Conservation (phyloP, 1,140 invertebrate species). For the Drosophila prosaltans region DNA sequence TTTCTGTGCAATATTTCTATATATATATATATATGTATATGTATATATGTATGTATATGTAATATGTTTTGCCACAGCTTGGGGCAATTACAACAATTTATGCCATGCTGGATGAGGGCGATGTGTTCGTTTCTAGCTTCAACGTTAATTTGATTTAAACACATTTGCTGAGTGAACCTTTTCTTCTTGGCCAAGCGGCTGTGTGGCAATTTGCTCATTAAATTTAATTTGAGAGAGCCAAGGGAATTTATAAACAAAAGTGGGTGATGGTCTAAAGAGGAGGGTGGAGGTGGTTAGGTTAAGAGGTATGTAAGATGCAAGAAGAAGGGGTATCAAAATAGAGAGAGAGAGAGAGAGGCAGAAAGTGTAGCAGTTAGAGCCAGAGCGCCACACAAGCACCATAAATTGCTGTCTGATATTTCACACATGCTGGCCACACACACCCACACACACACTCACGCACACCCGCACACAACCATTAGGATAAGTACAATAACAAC, state of each 20-base stretch:
- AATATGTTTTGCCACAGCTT: slow-evolving; percentile 41
- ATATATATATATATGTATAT: no score
- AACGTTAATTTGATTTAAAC: slow-evolving; percentile 71
- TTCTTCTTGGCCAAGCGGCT: slow-evolving; percentile 51
- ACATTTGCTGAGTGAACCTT: slow-evolving; percentile 70
- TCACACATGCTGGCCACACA: slow-evolving; percentile 68
- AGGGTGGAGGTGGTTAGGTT: neutral
- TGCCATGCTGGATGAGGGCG: slow-evolving; percentile 22
- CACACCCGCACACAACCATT: neutral
- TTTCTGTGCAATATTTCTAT: neutral
- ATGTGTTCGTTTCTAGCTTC: neutral
- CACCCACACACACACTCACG: slow-evolving; percentile 13
- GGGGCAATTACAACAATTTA: slow-evolving; percentile 63
- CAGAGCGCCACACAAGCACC: slow-evolving; percentile 56
- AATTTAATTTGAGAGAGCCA: slow-evolving; percentile 61
- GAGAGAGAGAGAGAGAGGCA: slow-evolving; percentile 21
- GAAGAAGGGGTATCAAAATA: neutral
- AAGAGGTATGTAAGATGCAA: neutral
- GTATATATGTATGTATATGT: no score
- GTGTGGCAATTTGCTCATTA: slow-evolving; percentile 62
- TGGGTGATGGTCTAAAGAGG: no score
- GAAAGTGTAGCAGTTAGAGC: slow-evolving; percentile 65
- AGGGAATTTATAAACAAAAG: slow-evolving; percentile 20
- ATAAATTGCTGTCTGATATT: slow-evolving; percentile 75
- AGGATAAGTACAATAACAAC: slow-evolving; percentile 6